These are phyloP conservation scores for Lepidotrigona ventralis DNA, from an alignment of 1,140 invertebrate genomes.

Conservation along the genomic window DNA sequence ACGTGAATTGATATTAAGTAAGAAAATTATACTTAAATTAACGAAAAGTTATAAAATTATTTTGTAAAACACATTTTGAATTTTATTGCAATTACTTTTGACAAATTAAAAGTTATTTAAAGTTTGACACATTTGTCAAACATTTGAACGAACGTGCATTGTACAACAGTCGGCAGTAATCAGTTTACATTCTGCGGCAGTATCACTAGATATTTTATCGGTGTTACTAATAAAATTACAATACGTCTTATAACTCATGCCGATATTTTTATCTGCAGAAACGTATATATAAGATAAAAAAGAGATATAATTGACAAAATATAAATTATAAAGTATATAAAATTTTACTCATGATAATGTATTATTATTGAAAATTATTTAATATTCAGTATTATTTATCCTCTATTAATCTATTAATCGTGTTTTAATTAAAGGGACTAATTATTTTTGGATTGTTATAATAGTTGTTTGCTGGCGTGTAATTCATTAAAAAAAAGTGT, in stretches of 20 bases:
- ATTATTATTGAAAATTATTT: not conserved
- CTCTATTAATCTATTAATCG: not conserved
- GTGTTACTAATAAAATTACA: not conserved
- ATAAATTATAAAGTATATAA: not conserved
- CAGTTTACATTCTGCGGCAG: slow-evolving; percentile 5
- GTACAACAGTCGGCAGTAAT: not conserved
- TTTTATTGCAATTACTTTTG: not conserved
- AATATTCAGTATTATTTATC: not conserved
- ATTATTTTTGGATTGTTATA: slow-evolving; percentile 12
- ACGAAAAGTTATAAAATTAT: not conserved
- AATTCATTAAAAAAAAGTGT: slow-evolving; percentile 23
- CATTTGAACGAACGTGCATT: not conserved
- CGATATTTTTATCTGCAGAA: not conserved
- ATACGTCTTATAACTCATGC: not conserved
- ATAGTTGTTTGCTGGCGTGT: not conserved
- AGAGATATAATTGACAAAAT: not conserved
- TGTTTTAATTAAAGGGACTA: slow-evolving; percentile 11
- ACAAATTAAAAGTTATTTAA: not conserved
- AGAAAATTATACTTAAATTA: not conserved
- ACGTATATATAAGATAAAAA: slow-evolving; percentile 3
- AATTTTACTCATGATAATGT: not conserved
- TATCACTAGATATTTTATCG: not conserved
- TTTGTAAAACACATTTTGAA: not conserved
- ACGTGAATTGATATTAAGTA: not conserved
- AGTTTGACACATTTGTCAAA: not conserved